phyloP scores from a whole-genome alignment of 2,113 vertebrate species.

The Thamnaconus septentrionalis region DNA sequence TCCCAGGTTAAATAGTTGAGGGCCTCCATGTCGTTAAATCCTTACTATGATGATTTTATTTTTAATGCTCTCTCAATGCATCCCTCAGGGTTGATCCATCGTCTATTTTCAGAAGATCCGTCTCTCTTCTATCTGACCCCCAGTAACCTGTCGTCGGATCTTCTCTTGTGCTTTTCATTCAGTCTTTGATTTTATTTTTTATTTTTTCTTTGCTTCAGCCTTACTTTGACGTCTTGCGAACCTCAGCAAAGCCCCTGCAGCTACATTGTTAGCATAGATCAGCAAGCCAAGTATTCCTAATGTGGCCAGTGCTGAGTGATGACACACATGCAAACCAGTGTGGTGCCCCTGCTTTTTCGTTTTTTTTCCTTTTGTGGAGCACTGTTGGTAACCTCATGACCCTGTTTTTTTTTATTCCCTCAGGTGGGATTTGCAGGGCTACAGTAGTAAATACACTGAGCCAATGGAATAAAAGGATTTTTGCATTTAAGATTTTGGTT shows the following conservation, averaged over 20 bases:
- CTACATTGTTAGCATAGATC: conserved; percentile 56
- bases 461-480: no score
- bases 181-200: conserved; percentile 48
- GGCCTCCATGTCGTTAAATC: background rate
- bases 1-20: background rate
- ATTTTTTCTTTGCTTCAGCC: conserved; percentile 31
- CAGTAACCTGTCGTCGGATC: conserved; percentile 14
- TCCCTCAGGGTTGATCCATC: background rate
- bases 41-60: background rate
- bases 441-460: no score
- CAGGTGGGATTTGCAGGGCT: conserved; percentile 7
- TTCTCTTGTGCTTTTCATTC: conserved; percentile 24
- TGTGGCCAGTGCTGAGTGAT: conserved; percentile 33
- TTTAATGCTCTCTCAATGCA: background rate
- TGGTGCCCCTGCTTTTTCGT: background rate
- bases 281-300: conserved; percentile 29
- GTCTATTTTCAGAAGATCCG: background rate
- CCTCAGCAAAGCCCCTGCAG: conserved; percentile 29
- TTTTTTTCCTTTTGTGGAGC: conserved; percentile 9
- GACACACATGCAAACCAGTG: conserved; percentile 36
- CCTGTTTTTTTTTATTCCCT: conserved; percentile 2
- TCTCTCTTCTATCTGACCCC: background rate
- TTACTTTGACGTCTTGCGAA: conserved; percentile 43
- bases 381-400: background rate
- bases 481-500: no score